Evolutionary conservation across 2,797 vertebrate species (phyloP).

Genomic region (Lindbergichthys nudifrons): DNA sequence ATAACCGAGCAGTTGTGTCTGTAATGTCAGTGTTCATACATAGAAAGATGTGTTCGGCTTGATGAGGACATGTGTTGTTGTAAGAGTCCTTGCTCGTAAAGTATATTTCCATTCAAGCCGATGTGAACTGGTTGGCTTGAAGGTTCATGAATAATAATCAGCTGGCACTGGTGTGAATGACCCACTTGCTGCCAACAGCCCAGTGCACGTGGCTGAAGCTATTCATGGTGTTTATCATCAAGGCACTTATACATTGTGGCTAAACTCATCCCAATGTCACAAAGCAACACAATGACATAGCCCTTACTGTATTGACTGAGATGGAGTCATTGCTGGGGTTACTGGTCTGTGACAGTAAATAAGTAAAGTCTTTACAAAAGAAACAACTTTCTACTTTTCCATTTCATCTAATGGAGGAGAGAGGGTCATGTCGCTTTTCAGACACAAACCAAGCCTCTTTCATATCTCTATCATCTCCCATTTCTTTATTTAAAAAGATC

Average conservation of each 20-base stretch:
- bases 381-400: neutral
- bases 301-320: neutral
- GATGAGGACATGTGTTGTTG: neutral
- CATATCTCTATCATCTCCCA: neutral
- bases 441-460: neutral
- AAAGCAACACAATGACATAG: conserved; percentile 15
- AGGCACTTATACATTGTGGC: conserved; percentile 31
- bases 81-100: neutral
- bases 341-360: neutral
- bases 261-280: conserved; percentile 19
- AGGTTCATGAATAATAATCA: conserved; percentile 40
- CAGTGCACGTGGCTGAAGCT: conserved; percentile 36
- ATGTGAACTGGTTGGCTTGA: conserved; percentile 22
- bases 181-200: conserved; percentile 25
- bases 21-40: neutral
- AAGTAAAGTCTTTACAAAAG: neutral
- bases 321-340: neutral
- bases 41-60: neutral
- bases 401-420: neutral
- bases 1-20: neutral
- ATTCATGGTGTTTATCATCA: conserved; percentile 41
- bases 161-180: conserved; percentile 25
- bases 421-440: neutral
- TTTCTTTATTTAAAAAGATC: neutral
- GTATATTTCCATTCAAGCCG: conserved; percentile 7